Evolutionary conservation across 2,888 invertebrate species (phyloP), one percentile per base, ranked within the genome.

Genomic region (Zelleria hepariella): DNA sequence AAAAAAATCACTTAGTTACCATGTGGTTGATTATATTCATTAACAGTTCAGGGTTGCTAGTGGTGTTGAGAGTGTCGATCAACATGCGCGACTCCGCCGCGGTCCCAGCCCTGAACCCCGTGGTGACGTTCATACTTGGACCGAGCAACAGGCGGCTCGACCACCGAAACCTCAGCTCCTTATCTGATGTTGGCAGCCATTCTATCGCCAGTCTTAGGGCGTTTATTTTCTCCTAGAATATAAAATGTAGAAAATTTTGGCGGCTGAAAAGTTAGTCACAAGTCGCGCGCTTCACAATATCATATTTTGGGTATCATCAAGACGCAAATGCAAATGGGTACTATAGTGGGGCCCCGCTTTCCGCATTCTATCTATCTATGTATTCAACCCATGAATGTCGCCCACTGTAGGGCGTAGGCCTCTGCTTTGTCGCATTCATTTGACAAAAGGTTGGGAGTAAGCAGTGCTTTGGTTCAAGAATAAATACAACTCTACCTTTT

Each of bases 111-210:
- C 61, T 59, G 59, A 82, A 78, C 20, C 62, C 58, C 3, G 66
- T 62, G 42, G 68, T 74, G 2, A 76, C 60, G 15, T 66, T 62
- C 15, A 70, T 7, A 0, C 62, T 66, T 2, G 70, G 66, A 27
- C 67, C 72, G 48, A 87, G 57, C 54, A 82, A 74, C 20, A 89
- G 67, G 10, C 83, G 77, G 1, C 78, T 73, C 0, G 78, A 73
- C 71, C 80, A 76, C 10, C 75, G 75, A 60, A 86, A 79, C 60
- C 77, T 81, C 0, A 86, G 62, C 7, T 72, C 71, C 1, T 71
- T 66, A 27, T 66, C 73, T 4, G 80, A 71, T 6, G 61, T 63
- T 0, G 86, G 85, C 10, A 88, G 68, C 52, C 67, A 69, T 5
- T 77, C 24, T 2, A 24, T 21, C 10, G 25, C 25, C 15, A 21